Evolutionary conservation across 1,140 invertebrate genomes (phyloP).

Genomic region (Drosophila miranda): DNA sequence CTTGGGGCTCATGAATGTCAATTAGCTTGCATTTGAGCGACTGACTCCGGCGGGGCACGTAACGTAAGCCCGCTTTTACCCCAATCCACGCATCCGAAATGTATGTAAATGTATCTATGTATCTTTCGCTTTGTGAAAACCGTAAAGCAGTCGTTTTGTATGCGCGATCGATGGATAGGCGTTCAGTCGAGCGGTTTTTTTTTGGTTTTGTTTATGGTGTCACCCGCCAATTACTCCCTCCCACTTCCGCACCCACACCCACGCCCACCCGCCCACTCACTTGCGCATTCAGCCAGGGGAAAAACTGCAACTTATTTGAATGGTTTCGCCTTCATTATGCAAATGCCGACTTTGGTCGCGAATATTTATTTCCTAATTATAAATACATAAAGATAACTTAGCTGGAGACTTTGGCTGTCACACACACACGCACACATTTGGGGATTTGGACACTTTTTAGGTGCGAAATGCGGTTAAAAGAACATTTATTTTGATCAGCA

Average conservation of each 20-base stretch:
- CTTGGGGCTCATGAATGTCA: conserved; percentile 77
- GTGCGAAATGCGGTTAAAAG: not conserved
- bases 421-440: conserved; percentile 13
- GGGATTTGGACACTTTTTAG: conserved; percentile 17
- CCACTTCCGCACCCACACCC: conserved; percentile 54
- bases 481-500: conserved; percentile 15
- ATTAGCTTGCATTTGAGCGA: conserved; percentile 53
- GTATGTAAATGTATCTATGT: conserved; percentile 34
- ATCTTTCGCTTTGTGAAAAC: conserved; percentile 1
- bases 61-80: conserved; percentile 49
- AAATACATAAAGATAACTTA: conserved; percentile 48
- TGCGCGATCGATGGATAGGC: conserved; percentile 46
- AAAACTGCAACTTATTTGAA: conserved; percentile 71
- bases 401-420: conserved; percentile 20
- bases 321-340: conserved; percentile 72
- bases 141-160: conserved; percentile 72
- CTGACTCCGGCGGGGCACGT: conserved; percentile 35
- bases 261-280: conserved; percentile 14
- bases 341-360: conserved; percentile 55
- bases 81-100: conserved; percentile 43
- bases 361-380: conserved; percentile 75
- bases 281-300: conserved; percentile 50
- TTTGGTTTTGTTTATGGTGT: conserved; percentile 43
- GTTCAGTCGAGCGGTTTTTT: conserved; percentile 26
- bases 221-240: conserved; percentile 22